Percentiles rank a stretch among this genome's conserved stretches.
phyloP scores from a whole-genome alignment of 1,140 invertebrate genomes.

The Diplogasteroides magnus region DNA sequence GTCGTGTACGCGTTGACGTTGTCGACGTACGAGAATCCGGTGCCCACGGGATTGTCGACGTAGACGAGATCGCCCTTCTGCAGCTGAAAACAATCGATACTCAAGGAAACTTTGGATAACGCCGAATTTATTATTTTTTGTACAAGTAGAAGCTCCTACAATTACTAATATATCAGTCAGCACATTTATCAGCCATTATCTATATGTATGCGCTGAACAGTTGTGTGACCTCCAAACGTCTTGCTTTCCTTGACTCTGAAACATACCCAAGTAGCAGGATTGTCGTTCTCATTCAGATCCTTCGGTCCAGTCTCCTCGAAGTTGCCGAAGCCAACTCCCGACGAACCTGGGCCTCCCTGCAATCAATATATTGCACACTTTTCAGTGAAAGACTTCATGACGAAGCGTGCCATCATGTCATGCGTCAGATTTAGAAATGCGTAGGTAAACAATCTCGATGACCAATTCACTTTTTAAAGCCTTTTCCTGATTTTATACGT shows the following conservation, averaged over 20 bases:
- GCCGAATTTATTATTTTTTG: neutral
- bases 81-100: constrained; percentile 38
- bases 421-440: too few relatives aligned
- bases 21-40: too few relatives aligned
- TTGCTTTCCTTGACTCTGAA: constrained; percentile 1
- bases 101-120: neutral
- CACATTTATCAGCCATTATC: neutral
- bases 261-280: constrained; percentile 33
- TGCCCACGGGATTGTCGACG: constrained; percentile 79
- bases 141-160: neutral
- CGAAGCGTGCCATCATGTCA: too few relatives aligned
- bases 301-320: constrained; percentile 74
- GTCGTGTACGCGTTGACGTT: constrained; percentile 65
- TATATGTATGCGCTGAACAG: neutral
- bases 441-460: neutral
- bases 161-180: neutral
- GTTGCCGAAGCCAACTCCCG: constrained; percentile 72
- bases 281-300: constrained; percentile 61
- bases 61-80: too few relatives aligned
- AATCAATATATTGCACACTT: constrained; percentile 1
- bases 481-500: neutral
- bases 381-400: too few relatives aligned
- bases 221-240: neutral
- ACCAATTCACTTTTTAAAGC: neutral
- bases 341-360: constrained; percentile 63